Percentiles rank a stretch among this genome's conserved stretches.
These are phyloP conservation scores for Glaucomys volans DNA, from an alignment of 2,113 vertebrate species.

Conservation along the genomic window DNA sequence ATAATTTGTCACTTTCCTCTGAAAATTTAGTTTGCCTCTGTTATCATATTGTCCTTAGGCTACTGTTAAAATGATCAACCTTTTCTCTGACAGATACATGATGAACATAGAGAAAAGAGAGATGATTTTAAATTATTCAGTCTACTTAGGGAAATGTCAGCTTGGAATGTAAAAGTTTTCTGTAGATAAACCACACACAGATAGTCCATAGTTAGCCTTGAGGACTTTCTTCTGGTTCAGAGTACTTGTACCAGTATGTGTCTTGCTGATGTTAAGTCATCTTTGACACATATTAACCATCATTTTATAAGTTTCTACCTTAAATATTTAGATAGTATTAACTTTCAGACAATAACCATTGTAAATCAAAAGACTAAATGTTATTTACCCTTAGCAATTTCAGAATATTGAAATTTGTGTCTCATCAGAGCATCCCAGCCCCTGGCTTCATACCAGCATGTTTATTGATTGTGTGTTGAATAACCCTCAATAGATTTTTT, in stretches of 20 bases:
- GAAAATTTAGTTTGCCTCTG: constrained; percentile 4
- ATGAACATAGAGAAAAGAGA: background rate
- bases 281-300: background rate
- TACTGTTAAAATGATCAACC: background rate
- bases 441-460: background rate
- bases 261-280: background rate
- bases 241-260: background rate
- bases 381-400: constrained; percentile 29
- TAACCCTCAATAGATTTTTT: constrained; percentile 36
- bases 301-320: constrained; percentile 18
- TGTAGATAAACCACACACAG: background rate
- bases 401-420: background rate
- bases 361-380: constrained; percentile 22
- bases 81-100: background rate
- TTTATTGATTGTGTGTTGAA: constrained; percentile 53
- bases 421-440: background rate
- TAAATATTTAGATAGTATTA: constrained; percentile 3
- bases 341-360: constrained; percentile 13
- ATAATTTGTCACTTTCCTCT: background rate
- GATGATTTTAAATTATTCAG: background rate
- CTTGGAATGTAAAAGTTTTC: background rate
- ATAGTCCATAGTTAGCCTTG: background rate
- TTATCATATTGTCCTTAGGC: constrained; percentile 41
- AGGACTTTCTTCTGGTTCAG: background rate
- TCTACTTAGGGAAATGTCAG: background rate